Evolutionary conservation across 2,797 vertebrate species (phyloP).

Genomic region (Halcyon smyrnensis): DNA sequence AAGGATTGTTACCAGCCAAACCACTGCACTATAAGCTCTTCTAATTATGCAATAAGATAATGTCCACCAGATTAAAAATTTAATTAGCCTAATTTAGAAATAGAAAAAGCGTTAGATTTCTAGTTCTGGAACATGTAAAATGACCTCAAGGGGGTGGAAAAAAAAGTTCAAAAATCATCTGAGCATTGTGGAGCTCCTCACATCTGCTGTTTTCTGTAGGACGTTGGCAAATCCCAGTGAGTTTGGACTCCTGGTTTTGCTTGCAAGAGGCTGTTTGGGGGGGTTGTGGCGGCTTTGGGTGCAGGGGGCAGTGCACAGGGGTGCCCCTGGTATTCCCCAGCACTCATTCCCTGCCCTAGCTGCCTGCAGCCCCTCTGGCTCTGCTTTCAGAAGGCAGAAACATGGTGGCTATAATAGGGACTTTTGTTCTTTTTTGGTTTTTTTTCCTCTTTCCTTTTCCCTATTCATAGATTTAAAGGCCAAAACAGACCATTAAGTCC

Average conservation of each 20-base stretch:
- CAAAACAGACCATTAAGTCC: constrained; percentile 19
- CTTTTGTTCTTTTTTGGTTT: not conserved
- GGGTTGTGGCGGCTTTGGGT: not conserved
- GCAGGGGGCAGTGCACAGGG: not conserved
- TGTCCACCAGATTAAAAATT: constrained; percentile 48
- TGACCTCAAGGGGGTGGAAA: not conserved
- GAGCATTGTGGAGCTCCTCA: not conserved
- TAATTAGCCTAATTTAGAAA: constrained; percentile 58
- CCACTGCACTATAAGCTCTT: not conserved
- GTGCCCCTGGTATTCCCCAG: not conserved
- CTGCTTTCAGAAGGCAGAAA: not conserved
- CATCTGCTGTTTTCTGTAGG: not conserved
- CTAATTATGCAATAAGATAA: constrained; percentile 47
- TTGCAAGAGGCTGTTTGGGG: not conserved
- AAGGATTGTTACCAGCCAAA: not conserved
- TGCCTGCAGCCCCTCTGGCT: not conserved
- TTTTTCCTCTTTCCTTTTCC: not conserved
- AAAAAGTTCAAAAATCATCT: not conserved
- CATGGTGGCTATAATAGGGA: not conserved
- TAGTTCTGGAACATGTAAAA: constrained; percentile 12
- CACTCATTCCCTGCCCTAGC: not conserved
- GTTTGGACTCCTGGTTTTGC: not conserved
- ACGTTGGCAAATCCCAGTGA: not conserved
- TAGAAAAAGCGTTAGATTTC: not conserved
- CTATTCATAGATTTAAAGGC: constrained; percentile 16